Conservation (phyloP, 2,113 vertebrate species). For the Phylloscopus trochilus region DNA sequence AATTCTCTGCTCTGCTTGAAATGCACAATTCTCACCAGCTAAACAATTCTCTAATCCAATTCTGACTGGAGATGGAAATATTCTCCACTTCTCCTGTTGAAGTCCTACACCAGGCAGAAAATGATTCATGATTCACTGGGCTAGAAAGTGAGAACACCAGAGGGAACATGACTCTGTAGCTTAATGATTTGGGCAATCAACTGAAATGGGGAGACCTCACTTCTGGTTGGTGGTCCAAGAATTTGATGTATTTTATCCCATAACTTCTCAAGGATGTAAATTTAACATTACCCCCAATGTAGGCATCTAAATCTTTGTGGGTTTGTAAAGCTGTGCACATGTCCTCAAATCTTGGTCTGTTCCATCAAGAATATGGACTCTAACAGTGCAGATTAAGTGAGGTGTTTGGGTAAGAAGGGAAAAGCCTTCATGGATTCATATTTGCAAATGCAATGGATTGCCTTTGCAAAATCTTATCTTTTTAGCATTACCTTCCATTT, state of each 20-base stretch:
- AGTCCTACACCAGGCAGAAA: not conserved
- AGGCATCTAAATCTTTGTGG: not conserved
- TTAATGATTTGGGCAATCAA: not conserved
- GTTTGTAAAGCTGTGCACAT: not conserved
- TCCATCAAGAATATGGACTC: not conserved
- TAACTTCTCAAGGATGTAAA: not conserved
- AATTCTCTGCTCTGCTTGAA: not conserved
- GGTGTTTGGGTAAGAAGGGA: not conserved
- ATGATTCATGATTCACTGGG: not conserved
- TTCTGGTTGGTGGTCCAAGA: not conserved
- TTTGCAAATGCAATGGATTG: not conserved
- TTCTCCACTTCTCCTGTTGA: not conserved
- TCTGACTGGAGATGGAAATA: not conserved
- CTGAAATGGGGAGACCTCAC: not conserved
- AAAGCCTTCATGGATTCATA: not conserved
- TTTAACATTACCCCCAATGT: not conserved
- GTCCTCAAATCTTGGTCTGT: not conserved
- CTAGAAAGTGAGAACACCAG: slow-evolving; percentile 6
- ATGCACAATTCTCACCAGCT: not conserved
- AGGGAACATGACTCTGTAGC: not conserved
- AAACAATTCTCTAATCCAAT: not conserved
- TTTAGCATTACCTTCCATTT: not conserved
- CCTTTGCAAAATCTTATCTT: not conserved
- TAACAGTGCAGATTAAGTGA: not conserved
- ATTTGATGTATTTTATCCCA: not conserved